Conservation (phyloP, 2,113 vertebrate species). For the Actenoides hombroni region DNA sequence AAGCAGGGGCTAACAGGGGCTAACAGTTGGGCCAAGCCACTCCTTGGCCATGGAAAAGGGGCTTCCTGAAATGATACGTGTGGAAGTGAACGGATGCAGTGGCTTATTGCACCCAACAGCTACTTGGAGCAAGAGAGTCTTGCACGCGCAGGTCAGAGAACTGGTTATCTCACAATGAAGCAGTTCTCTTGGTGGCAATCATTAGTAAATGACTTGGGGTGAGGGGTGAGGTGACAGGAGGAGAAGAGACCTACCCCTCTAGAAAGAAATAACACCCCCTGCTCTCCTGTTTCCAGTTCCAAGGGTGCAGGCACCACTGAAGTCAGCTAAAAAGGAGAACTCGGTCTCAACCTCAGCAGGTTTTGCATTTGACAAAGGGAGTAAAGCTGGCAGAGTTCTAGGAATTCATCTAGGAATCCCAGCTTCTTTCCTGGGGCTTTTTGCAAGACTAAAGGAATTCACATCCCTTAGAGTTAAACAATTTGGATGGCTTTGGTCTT, state of each 20-base stretch:
- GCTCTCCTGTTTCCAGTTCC: not conserved
- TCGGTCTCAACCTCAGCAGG: accelerated
- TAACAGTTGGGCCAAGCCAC: not conserved
- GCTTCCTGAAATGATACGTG: not conserved
- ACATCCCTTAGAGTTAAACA: not conserved
- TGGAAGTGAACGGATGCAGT: not conserved
- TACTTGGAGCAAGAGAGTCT: not conserved
- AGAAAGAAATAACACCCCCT: not conserved
- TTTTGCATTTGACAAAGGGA: not conserved
- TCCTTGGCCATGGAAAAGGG: not conserved
- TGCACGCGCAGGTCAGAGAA: not conserved
- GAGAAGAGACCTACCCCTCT: not conserved
- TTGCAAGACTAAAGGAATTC: not conserved
- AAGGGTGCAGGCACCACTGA: not conserved
- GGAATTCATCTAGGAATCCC: accelerated
- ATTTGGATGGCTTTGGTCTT: not conserved
- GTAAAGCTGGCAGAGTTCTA: not conserved
- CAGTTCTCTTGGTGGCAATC: not conserved
- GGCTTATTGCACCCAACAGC: not conserved
- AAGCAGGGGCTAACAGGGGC: too few species aligned
- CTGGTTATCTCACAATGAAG: not conserved
- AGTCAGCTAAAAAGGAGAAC: not conserved
- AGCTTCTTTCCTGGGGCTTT: not conserved
- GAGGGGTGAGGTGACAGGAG: not conserved
- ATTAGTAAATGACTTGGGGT: not conserved